Percentiles rank a stretch among this genome's conserved stretches.
phyloP scores from a whole-genome alignment of 2,113 vertebrate genomes.

The Excalfactoria chinensis region DNA sequence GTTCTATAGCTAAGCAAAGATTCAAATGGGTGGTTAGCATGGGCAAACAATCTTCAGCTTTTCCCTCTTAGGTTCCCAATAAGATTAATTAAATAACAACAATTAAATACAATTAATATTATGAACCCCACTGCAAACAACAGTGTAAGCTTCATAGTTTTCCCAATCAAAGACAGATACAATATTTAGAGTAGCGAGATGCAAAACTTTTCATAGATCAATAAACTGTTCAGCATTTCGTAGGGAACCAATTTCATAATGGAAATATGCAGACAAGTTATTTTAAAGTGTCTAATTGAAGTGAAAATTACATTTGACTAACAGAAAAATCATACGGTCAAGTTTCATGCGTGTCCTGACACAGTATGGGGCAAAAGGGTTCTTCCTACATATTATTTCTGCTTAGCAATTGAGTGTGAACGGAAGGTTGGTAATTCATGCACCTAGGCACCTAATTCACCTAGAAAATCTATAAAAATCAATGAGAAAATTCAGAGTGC shows the following conservation, averaged over 20 bases:
- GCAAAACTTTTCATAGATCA: neutral
- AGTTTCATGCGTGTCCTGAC: neutral
- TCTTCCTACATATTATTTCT: neutral
- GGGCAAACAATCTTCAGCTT: neutral
- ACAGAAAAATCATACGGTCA: neutral
- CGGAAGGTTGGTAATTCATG: neutral
- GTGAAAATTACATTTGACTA: neutral
- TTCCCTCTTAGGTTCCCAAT: neutral
- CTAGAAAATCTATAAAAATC: neutral
- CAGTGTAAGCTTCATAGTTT: neutral
- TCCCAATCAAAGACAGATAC: neutral
- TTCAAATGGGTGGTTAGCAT: neutral
- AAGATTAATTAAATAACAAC: neutral
- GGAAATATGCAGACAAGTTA: neutral
- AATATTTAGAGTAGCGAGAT: neutral
- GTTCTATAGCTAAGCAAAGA: neutral
- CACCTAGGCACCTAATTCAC: no score
- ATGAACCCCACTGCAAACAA: neutral
- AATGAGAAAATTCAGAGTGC: neutral
- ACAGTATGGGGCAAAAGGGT: neutral
- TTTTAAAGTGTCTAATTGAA: neutral
- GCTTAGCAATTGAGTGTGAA: neutral
- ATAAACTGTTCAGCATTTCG: neutral
- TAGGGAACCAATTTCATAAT: neutral
- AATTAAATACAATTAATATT: neutral